Evolutionary conservation across 2,888 invertebrate species (phyloP), one percentile per base, ranked within the genome.

Genomic region (Philereme vetulata): DNA sequence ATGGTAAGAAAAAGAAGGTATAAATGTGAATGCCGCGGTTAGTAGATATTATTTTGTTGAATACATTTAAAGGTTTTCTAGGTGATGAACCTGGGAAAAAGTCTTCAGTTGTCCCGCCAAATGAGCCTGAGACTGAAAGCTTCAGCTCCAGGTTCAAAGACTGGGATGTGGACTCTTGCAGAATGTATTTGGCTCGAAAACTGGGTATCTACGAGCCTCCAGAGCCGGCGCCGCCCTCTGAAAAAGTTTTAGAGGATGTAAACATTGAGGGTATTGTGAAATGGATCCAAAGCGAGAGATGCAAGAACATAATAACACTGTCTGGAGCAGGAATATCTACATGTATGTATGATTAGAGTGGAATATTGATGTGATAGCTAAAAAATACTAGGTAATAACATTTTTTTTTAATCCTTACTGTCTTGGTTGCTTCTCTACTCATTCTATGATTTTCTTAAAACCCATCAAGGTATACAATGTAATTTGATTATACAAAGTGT

Each of bases 261-360:
- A 94, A 93, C 54, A 88, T 98, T 65, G 95, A 96, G 71, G 97
- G 96, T 1, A 90, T 98, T 54, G 95, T 95, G 0, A 94, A 95
- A 55, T 97, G 96, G 86, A 97, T 98, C 67, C 94, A 95, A 71
- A 94, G 94, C 61, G 94, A 94, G 44, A 94, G 95, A 65, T 96
- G 97, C 78, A 95, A 95, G 81, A 97, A 97, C 74, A 95, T 99
- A 57, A 95, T 99, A 59, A 98, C 98, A 0, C 95, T 99, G 95
- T 96, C 98, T 62, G 99, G 99, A 63, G 99, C 99, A 71, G 99
- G 99, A 52, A 98, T 99, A 77, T 98, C 98, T 3, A 99, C 99
- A 49, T 96, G 98, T 98, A 93, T 94, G 95, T 46, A 38, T 38
- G 4, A 38, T 38, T 3, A 6, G 8, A 4, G 8, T 6, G 21